These are phyloP conservation scores for Heliornis fulica DNA, from an alignment of 2,113 vertebrate species.

Conservation along the genomic window DNA sequence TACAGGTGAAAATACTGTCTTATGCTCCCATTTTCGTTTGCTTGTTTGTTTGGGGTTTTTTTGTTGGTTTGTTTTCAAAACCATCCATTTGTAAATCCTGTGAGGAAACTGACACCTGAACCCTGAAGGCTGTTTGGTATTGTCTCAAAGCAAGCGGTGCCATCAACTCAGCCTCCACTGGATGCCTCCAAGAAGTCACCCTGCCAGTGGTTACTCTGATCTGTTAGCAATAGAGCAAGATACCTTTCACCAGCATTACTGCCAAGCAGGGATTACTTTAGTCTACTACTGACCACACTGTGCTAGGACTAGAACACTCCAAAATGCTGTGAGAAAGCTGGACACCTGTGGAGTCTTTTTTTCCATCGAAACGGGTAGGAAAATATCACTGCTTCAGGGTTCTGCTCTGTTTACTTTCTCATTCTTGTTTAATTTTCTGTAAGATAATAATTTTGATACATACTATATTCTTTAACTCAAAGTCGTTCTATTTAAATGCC, in stretches of 20 bases:
- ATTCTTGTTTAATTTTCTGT: constrained; percentile 48
- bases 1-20: constrained; percentile 41
- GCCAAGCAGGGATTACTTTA: constrained; percentile 68
- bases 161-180: constrained; percentile 17
- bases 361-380: constrained; percentile 74
- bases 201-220: constrained; percentile 58
- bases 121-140: constrained; percentile 31
- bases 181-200: constrained; percentile 47
- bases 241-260: constrained; percentile 78
- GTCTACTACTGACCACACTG: constrained; percentile 31
- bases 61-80: neutral
- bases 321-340: constrained; percentile 56
- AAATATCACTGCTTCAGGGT: constrained; percentile 65
- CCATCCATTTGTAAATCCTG: neutral
- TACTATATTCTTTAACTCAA: constrained; percentile 2
- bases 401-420: constrained; percentile 59
- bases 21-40: neutral
- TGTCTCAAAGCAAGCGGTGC: neutral
- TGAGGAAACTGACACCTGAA: constrained; percentile 40
- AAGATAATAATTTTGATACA: constrained; percentile 30
- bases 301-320: constrained; percentile 46
- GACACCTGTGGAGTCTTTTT: constrained; percentile 63
- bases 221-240: constrained; percentile 67
- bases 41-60: neutral
- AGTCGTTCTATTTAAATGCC: constrained; percentile 51